Base-by-base conservation (phyloP, 30 jellyfish, hydroid and myxozoan genomes). In the Aurelia aurita region DNA sequence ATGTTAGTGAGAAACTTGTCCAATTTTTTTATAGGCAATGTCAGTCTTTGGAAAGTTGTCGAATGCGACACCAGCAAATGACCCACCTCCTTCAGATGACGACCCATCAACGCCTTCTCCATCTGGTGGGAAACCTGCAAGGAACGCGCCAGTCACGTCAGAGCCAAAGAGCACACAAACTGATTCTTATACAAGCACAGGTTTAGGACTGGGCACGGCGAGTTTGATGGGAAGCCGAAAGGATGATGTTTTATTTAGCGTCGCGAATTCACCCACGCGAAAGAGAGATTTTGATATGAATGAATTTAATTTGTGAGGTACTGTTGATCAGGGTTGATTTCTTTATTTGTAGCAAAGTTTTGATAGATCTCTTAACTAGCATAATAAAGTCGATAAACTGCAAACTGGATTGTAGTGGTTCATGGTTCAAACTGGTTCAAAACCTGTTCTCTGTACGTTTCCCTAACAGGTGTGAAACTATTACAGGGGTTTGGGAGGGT, bases 231-330 rank as follows among this genome's bases (percentile, higher is more conserved):
- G 85, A 46, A 31, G 53, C 34, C 7, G 13, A 39, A 65, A 79
- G 51, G 85, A 80, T 46, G 85, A 73, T 28, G 57, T 61, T 12
- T 68, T 64, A 28, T 85, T 87, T 75, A 92, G 97, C 26, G 92
- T 86, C 59, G 77, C 88, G 23, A 72, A 88, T 26, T 92, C 98
- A n/a, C 98, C 98, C 10, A 86, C 98, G 26, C 77, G 98, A 61
- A 92, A 87, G 44, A 68, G 98, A 69, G 93, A 92, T 29, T 92
- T 92, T 47, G 90, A 78, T 51, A 19, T 57, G 0, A 58, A 39
- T 49, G 93, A 84, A 12, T 73, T 28, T 29, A 28, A 57, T 11
- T 75, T 47, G 63, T 20, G 60, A 15, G 58, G 60, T 8, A 39
- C 46, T 34, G 51, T 39, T 39, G 16, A 6, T 5, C 9, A 8